Evolutionary conservation across 2,888 invertebrate genomes (phyloP).

Genomic region (Eretmocerus hayati): DNA sequence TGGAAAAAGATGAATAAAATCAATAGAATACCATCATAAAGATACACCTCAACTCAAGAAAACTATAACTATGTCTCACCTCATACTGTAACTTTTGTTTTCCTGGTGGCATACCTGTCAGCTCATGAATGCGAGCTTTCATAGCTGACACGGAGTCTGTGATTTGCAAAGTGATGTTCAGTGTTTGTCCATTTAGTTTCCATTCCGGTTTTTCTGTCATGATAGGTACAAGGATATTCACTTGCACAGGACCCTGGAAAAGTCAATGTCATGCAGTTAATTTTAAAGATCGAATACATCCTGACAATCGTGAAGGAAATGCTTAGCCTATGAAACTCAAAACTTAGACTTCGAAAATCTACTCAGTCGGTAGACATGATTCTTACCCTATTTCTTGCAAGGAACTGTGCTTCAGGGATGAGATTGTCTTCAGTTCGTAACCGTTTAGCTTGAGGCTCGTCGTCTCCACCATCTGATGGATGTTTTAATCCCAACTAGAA

Average conservation of each 20-base stretch:
- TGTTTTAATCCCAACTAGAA: conserved; percentile 50
- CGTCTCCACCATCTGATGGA: conserved; percentile 54
- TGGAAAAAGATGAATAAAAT: conserved; percentile 44
- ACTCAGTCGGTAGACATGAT: too few relatives aligned
- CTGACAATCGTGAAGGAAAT: too few relatives aligned
- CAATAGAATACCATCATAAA: not conserved
- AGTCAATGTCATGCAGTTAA: not conserved
- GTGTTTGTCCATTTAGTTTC: conserved; percentile 85
- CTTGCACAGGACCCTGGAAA: conserved; percentile 65
- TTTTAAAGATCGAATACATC: not conserved
- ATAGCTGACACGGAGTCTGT: conserved; percentile 75
- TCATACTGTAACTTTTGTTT: conserved; percentile 96
- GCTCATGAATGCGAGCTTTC: conserved; percentile 79
- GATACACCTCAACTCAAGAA: not conserved
- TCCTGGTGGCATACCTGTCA: conserved; percentile 88
- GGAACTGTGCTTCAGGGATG: conserved; percentile 79
- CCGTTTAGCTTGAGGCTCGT: conserved; percentile 83
- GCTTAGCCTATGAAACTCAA: too few relatives aligned
- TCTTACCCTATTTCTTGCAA: conserved; percentile 60
- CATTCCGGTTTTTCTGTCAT: conserved; percentile 88
- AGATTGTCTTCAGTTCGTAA: conserved; percentile 87
- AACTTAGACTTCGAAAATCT: too few relatives aligned
- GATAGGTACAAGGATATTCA: conserved; percentile 77
- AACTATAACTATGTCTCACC: conserved; percentile 51
- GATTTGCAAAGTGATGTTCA: conserved; percentile 70